Percentiles rank a stretch among this genome's conserved stretches.
Evolutionary conservation across 2,113 vertebrate species (phyloP).

Genomic region (Rattus rattus): DNA sequence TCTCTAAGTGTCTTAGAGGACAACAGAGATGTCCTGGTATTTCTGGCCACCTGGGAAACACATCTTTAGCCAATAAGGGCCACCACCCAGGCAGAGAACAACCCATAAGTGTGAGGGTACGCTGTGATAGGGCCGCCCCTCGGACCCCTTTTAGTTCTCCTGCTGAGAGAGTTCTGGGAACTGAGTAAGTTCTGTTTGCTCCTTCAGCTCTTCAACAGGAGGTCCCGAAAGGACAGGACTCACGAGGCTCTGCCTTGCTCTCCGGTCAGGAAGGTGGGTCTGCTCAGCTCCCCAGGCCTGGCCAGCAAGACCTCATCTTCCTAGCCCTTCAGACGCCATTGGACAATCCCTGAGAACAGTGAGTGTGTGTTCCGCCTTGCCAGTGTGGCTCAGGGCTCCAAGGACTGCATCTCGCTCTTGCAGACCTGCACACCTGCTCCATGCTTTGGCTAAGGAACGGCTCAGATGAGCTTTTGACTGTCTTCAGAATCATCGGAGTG

Average conservation of each 20-base stretch:
- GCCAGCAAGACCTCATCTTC: neutral
- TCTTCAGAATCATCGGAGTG: neutral
- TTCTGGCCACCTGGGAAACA: neutral
- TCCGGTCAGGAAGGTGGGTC: neutral
- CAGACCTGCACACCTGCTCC: accelerated
- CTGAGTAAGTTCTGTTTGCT: neutral
- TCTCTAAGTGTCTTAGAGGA: neutral
- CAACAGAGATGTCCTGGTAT: neutral
- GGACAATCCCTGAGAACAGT: neutral
- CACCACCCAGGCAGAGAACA: neutral
- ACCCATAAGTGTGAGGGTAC: neutral
- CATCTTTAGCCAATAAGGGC: neutral
- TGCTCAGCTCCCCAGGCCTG: neutral
- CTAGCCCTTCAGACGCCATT: neutral
- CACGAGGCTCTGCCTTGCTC: neutral
- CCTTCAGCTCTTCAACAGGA: too few relatives aligned
- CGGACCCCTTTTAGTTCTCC: too few relatives aligned
- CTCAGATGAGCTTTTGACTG: neutral
- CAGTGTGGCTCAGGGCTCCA: neutral
- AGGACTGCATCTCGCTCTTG: neutral
- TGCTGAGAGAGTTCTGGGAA: too few relatives aligned
- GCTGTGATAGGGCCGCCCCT: too few relatives aligned
- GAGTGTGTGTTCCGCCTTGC: neutral
- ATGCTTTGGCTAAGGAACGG: neutral
- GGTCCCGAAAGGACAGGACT: too few relatives aligned